These are phyloP conservation scores for Nerophis ophidion DNA, from an alignment of 2,113 vertebrate genomes.

Conservation along the genomic window DNA sequence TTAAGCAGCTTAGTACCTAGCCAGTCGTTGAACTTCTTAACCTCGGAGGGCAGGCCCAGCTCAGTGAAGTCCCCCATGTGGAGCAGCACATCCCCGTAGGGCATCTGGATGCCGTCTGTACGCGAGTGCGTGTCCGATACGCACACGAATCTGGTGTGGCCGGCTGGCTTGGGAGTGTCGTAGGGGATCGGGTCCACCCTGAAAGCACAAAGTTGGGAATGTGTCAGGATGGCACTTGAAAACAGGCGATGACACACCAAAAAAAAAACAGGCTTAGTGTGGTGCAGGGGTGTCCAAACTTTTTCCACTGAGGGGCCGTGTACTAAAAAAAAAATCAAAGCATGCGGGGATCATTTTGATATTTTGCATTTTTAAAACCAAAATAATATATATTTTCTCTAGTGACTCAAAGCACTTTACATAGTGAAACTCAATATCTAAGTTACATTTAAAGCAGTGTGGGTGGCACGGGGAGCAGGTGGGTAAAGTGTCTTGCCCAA, in stretches of 20 bases:
- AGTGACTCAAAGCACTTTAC: no score
- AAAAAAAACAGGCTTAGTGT: background rate
- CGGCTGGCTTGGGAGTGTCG: constrained; percentile 93
- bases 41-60: constrained; percentile 97
- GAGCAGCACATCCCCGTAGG: constrained; percentile 96
- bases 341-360: no score
- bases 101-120: constrained; percentile 99
- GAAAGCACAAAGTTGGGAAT: constrained; percentile 60
- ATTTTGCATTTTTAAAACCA: no score
- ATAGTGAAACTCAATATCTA: no score
- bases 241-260: constrained; percentile 27
- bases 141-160: constrained; percentile 97
- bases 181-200: constrained; percentile 98
- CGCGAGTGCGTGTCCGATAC: constrained; percentile 98
- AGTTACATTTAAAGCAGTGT: no score
- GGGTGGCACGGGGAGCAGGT: no score
- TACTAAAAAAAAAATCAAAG: no score
- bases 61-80: constrained; percentile 98
- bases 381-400: no score
- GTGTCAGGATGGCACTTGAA: background rate
- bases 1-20: constrained; percentile 80
- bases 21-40: constrained; percentile 99
- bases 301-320: no score
- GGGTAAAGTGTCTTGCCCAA: no score
- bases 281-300: no score